Conservation (phyloP, 2,888 invertebrate genomes). For the Amitus sp. region DNA sequence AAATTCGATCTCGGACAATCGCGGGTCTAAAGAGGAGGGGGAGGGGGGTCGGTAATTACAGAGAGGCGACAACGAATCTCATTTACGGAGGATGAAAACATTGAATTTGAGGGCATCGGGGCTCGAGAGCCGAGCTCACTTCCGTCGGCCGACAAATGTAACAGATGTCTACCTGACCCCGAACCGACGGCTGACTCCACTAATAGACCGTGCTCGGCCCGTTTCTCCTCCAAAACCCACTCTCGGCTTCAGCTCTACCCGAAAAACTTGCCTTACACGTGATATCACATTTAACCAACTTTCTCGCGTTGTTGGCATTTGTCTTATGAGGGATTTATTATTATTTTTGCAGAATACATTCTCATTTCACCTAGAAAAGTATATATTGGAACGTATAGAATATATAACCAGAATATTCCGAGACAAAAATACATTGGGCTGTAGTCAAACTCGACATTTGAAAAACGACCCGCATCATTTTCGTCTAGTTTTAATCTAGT, state of each 20-base stretch:
- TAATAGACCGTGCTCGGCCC: constrained; percentile 38
- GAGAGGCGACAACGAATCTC: constrained; percentile 3
- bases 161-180: constrained; percentile 43
- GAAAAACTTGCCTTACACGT: not conserved
- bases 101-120: not conserved
- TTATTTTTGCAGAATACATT: too few species aligned
- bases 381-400: too few species aligned
- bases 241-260: constrained; percentile 26
- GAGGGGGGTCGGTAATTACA: constrained; percentile 1
- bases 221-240: constrained; percentile 23
- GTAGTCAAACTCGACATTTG: too few species aligned
- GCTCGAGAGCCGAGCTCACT: constrained; percentile 21
- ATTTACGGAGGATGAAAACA: constrained; percentile 5
- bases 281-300: too few species aligned
- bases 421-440: too few species aligned
- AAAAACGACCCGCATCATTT: too few species aligned
- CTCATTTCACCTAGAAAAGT: too few species aligned
- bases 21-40: not conserved
- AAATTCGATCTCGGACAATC: constrained; percentile 7
- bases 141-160: constrained; percentile 35
- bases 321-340: too few species aligned
- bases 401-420: too few species aligned
- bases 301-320: too few species aligned
- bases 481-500: too few species aligned
- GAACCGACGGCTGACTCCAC: constrained; percentile 39